These are phyloP conservation scores for Physella acuta DNA, from an alignment of 1,140 invertebrate species.

Conservation along the genomic window DNA sequence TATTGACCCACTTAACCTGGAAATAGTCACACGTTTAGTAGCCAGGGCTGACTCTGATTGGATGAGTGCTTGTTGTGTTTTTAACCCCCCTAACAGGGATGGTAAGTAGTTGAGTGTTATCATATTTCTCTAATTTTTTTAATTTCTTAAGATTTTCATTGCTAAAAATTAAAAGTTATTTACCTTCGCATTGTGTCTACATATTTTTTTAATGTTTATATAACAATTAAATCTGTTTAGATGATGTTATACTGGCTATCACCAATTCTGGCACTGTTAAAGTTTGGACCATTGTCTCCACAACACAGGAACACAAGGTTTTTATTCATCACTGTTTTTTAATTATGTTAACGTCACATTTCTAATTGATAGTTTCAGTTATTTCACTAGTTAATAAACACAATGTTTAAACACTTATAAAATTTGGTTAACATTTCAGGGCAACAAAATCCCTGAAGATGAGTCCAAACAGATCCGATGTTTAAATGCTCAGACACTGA, in stretches of 20 bases:
- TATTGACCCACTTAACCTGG: conserved; percentile 93
- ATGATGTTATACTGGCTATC: conserved; percentile 93
- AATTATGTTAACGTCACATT: background rate
- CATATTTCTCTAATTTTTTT: conserved; percentile 1
- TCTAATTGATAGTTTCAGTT: too few species aligned
- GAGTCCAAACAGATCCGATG: conserved; percentile 96
- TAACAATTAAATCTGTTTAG: conserved; percentile 62
- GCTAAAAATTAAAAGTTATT: too few species aligned
- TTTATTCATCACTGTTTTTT: background rate
- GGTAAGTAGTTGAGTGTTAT: conserved; percentile 41
- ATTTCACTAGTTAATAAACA: too few species aligned
- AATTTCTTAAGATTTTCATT: too few species aligned
- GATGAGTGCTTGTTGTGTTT: conserved; percentile 92
- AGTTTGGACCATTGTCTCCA: conserved; percentile 89
- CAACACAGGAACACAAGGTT: conserved; percentile 68
- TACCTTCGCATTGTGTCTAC: background rate
- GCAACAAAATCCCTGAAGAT: conserved; percentile 79
- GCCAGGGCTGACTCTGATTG: conserved; percentile 96
- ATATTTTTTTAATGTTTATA: conserved; percentile 3
- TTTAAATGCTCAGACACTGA: conserved; percentile 87
- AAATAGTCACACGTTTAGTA: conserved; percentile 87
- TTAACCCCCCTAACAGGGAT: conserved; percentile 71
- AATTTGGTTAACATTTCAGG: conserved; percentile 55
- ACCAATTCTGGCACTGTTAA: conserved; percentile 96
- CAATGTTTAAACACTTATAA: too few species aligned